Base-by-base conservation (phyloP, 1,140 invertebrate species). In the Chironomus striatipennis region DNA sequence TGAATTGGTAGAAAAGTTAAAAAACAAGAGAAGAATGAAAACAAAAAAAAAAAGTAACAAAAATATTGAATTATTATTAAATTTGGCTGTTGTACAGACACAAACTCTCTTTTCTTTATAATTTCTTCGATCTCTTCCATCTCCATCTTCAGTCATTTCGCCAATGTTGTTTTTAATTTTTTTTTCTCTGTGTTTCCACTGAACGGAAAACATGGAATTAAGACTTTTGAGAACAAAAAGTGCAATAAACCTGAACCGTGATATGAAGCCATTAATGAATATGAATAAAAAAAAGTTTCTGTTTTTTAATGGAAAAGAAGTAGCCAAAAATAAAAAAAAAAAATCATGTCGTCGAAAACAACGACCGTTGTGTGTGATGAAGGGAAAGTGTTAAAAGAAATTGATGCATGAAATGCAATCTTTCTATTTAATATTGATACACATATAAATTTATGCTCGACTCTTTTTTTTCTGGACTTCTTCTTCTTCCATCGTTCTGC, bases 1-100 rank as follows among this genome's bases (percentile, higher is more conserved):
- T 57, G 47, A 57, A 57, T 57, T 57, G 47, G 47, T 12, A 10
- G n/a, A 12, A 34, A 34, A 34, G 5, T 1, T 34, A 2, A 34
- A 34, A 34, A 34, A 34, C 79, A 79, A 24, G 18, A 76, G 74
- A 76, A n/a, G n/a, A n/a, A n/a, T n/a, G n/a, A n/a, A n/a, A n/a
- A n/a, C n/a, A n/a, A n/a, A n/a, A n/a, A n/a, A n/a, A n/a, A n/a
- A n/a, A 74, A 73, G 12, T 64, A 76, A 75, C 72, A 21, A 75
- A 75, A 17, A 65, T 74, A 64, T 34, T 74, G n/a, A 75, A 74
- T 57, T 72, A 9, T 72, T 20, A 20, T 15, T 72, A 10, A 9
- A 72, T 9, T 57, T 12, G n/a, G 47, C 10, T 12, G 9, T 57
- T 57, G 47, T 57, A 57, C n/a, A 57, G n/a, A 57, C 47, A 10